Conservation (phyloP, 2,113 vertebrate species). For the Procavia capensis region DNA sequence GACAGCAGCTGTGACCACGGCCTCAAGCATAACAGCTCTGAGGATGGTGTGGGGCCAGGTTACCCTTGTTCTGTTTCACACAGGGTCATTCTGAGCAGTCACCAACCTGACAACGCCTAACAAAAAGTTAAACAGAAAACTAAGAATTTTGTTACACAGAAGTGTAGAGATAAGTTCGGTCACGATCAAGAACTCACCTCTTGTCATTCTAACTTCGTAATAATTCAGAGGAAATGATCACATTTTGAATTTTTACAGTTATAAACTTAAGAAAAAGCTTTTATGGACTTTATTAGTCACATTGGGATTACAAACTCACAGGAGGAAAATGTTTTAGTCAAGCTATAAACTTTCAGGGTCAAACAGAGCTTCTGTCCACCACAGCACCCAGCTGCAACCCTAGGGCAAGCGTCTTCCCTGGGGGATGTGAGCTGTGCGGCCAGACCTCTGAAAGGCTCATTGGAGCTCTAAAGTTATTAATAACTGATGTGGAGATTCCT, state of each 20-base stretch:
- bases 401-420: background rate
- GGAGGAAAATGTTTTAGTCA: background rate
- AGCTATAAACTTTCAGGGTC: background rate
- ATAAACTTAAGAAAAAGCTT: background rate
- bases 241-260: background rate
- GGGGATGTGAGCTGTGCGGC: too few species aligned
- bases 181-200: background rate
- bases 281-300: slow-evolving; percentile 20
- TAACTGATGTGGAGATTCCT: background rate
- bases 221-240: background rate
- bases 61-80: too few species aligned
- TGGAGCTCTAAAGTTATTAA: background rate
- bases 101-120: too few species aligned
- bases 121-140: background rate
- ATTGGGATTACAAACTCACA: background rate
- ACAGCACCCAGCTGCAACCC: background rate
- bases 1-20: too few species aligned
- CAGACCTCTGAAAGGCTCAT: background rate
- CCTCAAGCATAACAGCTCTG: too few species aligned
- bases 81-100: too few species aligned
- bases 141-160: background rate
- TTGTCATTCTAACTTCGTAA: background rate
- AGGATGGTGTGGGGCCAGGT: too few species aligned
- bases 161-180: background rate
- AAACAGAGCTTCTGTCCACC: background rate